Evolutionary conservation across 1,140 invertebrate species (phyloP), one percentile per base, ranked within the genome.

Genomic region (Drosophila truncata): DNA sequence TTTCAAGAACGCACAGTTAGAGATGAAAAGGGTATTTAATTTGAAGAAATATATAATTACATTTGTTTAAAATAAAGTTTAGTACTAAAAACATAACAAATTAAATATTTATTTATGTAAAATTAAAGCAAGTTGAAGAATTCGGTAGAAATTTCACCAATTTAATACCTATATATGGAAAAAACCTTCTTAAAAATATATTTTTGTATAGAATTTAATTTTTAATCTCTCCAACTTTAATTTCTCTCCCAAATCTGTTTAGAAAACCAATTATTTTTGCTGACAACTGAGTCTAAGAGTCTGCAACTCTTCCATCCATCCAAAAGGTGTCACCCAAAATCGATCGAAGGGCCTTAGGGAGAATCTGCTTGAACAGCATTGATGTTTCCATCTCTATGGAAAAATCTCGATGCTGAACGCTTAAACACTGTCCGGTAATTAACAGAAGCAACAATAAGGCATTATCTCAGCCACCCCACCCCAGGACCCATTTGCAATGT

Each of bases 371-470:
- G 63, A 65, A 78, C 20, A 35, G 33, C 52, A 23, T 54, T n/a
- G 52, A 54, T 54, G 52, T 37, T 37, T 54, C 52, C 52, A 37
- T 35, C 20, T 75, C 47, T n/a, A n/a, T n/a, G 58, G 55, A 69
- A 82, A 82, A 62, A 31, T 67, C 79, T 78, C 65, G 50, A 55
- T 65, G 69, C 65, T 71, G n/a, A 78, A 88, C 76, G 46, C 58
- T 70, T 62, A 66, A 67, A 63, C 82, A 71, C 74, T 75, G 58
- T 25, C 71, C 80, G 78, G 69, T 88, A 87, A 87, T 87, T 87
- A 69, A 78, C 69, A 90, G 42, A 54, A 83, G 39, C 49, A 73
- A 67, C 55, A 75, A 61, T 59, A 60, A 46, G 59, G 25, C 52
- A 70, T 57, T 37, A 66, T 18, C 52, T 67, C 23, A 18, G 6